These are phyloP conservation scores for Sialis lutaria DNA, from an alignment of 2,888 invertebrate species.

Conservation along the genomic window DNA sequence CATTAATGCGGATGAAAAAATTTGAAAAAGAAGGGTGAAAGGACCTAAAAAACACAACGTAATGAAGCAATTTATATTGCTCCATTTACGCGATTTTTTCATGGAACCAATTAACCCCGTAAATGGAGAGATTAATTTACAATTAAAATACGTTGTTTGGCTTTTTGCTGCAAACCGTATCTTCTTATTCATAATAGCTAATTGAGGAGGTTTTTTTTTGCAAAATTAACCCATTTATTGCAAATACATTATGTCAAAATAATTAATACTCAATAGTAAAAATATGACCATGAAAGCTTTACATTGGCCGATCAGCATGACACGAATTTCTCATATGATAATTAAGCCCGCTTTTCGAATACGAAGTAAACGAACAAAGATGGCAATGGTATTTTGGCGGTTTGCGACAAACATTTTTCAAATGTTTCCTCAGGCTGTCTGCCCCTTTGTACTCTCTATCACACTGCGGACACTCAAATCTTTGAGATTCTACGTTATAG, in stretches of 20 bases:
- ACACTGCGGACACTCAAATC: constrained; percentile 25
- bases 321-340: constrained; percentile 8
- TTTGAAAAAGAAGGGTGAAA: no score
- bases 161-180: background rate
- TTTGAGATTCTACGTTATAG: constrained; percentile 7
- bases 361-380: constrained; percentile 5
- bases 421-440: constrained; percentile 7
- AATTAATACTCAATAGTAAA: background rate
- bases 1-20: no score
- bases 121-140: no score
- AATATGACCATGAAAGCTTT: no score
- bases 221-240: background rate
- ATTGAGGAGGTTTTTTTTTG: background rate
- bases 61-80: no score
- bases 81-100: no score
- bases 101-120: no score
- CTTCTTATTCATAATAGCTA: background rate
- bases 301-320: background rate
- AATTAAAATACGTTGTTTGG: no score
- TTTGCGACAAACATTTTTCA: constrained; percentile 7
- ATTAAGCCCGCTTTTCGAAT: constrained; percentile 8
- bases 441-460: constrained; percentile 9
- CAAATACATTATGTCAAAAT: background rate
- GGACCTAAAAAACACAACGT: no score
- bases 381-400: constrained; percentile 6